Conservation (phyloP, 2,113 vertebrate genomes). For the Chloropsis hardwickii region DNA sequence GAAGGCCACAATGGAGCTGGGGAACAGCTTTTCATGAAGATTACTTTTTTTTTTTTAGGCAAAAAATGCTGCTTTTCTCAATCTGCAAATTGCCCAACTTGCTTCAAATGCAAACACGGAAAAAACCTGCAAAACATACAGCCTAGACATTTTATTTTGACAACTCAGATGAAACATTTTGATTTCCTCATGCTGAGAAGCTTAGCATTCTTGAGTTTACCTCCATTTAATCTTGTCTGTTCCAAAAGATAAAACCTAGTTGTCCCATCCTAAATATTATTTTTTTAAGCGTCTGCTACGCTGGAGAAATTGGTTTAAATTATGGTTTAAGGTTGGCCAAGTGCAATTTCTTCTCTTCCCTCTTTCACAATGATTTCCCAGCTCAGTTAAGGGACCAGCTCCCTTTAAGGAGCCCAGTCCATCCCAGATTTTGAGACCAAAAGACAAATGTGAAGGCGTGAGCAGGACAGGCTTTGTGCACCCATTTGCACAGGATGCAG, state of each 20-base stretch:
- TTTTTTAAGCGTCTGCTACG: background rate
- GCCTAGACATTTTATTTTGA: slow-evolving; percentile 35
- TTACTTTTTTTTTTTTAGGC: background rate
- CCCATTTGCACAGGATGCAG: background rate
- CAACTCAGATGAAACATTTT: slow-evolving; percentile 47
- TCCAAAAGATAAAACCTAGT: background rate
- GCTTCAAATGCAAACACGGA: slow-evolving; percentile 14
- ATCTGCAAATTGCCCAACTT: slow-evolving; percentile 23
- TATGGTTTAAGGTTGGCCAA: background rate
- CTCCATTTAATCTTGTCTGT: background rate
- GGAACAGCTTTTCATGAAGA: background rate
- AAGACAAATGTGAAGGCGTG: background rate
- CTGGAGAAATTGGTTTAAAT: background rate
- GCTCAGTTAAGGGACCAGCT: background rate
- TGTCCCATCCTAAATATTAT: background rate
- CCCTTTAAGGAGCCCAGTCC: background rate
- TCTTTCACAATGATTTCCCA: background rate
- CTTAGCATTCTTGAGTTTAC: slow-evolving; percentile 3
- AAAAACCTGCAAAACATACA: slow-evolving; percentile 16
- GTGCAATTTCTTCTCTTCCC: background rate
- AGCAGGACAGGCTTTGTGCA: background rate
- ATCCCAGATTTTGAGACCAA: background rate
- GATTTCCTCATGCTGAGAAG: slow-evolving; percentile 17
- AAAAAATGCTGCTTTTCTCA: slow-evolving; percentile 7
- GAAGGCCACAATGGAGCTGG: background rate